Percentiles rank a stretch among this genome's conserved stretches.
Conservation (phyloP, 2,797 vertebrate genomes). For the Eulemur mongoz region DNA sequence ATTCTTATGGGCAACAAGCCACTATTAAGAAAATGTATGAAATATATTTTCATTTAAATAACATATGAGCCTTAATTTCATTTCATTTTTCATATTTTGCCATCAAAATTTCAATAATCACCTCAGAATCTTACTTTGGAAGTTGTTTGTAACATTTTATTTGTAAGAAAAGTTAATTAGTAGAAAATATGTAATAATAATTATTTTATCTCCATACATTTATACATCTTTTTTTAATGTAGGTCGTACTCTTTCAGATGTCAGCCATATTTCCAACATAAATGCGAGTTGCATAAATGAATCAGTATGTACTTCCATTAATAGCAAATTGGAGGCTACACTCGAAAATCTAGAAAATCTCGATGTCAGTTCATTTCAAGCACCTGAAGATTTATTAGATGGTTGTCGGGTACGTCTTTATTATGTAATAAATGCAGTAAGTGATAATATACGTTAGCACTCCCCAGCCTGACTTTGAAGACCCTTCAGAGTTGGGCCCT, state of each 20-base stretch:
- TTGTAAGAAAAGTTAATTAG: slow-evolving; percentile 34
- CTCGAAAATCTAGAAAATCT: slow-evolving; percentile 90
- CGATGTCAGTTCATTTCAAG: slow-evolving; percentile 90
- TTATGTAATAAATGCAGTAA: background rate
- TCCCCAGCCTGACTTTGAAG: background rate
- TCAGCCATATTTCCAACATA: slow-evolving; percentile 95
- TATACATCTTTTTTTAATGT: slow-evolving; percentile 59
- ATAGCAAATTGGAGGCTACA: slow-evolving; percentile 87
- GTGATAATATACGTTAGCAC: background rate
- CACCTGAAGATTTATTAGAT: slow-evolving; percentile 93
- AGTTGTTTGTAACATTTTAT: slow-evolving; percentile 4
- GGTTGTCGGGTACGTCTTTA: slow-evolving; percentile 92
- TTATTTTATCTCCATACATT: slow-evolving; percentile 53
- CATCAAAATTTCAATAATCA: slow-evolving; percentile 14
- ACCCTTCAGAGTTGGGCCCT: background rate
- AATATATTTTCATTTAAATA: slow-evolving; percentile 52
- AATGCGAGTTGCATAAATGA: slow-evolving; percentile 90
- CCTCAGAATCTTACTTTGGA: background rate
- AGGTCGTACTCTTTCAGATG: slow-evolving; percentile 89
- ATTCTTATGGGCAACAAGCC: slow-evolving; percentile 11
- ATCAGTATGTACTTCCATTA: slow-evolving; percentile 87
- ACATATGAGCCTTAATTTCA: slow-evolving; percentile 7
- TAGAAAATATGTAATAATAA: background rate
- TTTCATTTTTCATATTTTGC: slow-evolving; percentile 39
- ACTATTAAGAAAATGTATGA: slow-evolving; percentile 35